Percentiles rank a stretch among this genome's conserved stretches.
These are phyloP conservation scores for Drosophila cognata DNA, from an alignment of 2,888 invertebrate genomes.

Conservation along the genomic window DNA sequence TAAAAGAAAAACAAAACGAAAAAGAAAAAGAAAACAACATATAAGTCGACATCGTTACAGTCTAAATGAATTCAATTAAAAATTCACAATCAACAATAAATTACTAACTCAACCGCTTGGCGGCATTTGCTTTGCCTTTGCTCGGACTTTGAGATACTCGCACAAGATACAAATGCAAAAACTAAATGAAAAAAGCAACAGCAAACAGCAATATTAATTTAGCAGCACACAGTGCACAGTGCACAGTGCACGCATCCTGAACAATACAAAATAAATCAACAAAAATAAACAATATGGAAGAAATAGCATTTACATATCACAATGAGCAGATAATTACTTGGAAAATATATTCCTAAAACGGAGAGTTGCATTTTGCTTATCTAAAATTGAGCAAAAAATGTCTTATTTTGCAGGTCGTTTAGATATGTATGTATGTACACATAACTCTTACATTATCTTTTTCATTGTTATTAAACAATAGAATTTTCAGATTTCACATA, in stretches of 20 bases:
- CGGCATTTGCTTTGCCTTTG: constrained; percentile 56
- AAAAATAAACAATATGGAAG: neutral
- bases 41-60: constrained; percentile 31
- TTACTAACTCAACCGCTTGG: constrained; percentile 54
- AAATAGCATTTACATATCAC: neutral
- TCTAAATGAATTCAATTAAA: constrained; percentile 74
- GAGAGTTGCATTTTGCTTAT: neutral
- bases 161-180: constrained; percentile 52
- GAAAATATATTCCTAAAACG: neutral
- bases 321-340: neutral
- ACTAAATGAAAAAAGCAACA: neutral
- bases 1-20: constrained; percentile 7
- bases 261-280: neutral
- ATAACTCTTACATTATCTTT: too few species aligned
- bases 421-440: neutral
- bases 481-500: neutral
- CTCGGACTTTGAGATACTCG: constrained; percentile 45
- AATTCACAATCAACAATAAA: constrained; percentile 72
- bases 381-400: neutral
- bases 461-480: neutral
- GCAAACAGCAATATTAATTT: constrained; percentile 29
- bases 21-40: constrained; percentile 8
- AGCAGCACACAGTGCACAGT: constrained; percentile 29
- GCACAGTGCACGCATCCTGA: constrained; percentile 52
- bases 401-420: neutral